Evolutionary conservation across 2,797 vertebrate genomes (phyloP), one percentile per base, ranked within the genome.

Genomic region (Pyrocephalus nanus): DNA sequence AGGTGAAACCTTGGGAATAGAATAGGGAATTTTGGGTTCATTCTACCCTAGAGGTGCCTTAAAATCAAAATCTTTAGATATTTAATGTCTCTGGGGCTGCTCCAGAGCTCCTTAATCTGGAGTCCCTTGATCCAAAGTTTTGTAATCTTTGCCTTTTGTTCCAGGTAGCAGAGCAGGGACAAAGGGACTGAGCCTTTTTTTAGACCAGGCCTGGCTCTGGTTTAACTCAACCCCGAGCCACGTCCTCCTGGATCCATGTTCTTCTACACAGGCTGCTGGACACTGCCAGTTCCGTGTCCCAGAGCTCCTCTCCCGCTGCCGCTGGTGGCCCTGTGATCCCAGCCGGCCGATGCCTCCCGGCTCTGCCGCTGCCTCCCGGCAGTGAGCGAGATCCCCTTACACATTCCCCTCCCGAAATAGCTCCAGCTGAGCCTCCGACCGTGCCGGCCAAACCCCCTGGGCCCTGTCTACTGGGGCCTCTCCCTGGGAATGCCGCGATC

Each of bases 401-500:
- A 78, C 92, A 91, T 95, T 96, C 93, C 65, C 54, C 74, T 91
- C 92, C 90, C 36, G 23, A 89, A 95, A 95, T 95, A 95, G 90
- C 54, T 36, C 12, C 7, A 42, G 47, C 54, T 86, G 76, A 88
- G 92, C 89, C 61, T 18, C n/a, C 3, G 5, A 45, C 89, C 0
- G 1, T 9, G 38, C 42, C 0, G 2, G 79, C 76, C 91, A 73
- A 60, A 48, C 2, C 53, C 88, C 36, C 38, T 0, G 2, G 1
- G 30, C 42, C 25, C 43, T 65, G 55, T 40, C 60, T 92, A 8
- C 58, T 26, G 27, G 25, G 32, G 42, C 64, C 67, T 60, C 77
- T 89, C 36, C 36, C 29, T 16, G 22, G 86, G 75, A 88, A 22
- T 53, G 64, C 34, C 15, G 1, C 6, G 26, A 12, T 53, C 45